Conservation (phyloP, 2,888 invertebrate genomes). For the Drosophila yooni region DNA sequence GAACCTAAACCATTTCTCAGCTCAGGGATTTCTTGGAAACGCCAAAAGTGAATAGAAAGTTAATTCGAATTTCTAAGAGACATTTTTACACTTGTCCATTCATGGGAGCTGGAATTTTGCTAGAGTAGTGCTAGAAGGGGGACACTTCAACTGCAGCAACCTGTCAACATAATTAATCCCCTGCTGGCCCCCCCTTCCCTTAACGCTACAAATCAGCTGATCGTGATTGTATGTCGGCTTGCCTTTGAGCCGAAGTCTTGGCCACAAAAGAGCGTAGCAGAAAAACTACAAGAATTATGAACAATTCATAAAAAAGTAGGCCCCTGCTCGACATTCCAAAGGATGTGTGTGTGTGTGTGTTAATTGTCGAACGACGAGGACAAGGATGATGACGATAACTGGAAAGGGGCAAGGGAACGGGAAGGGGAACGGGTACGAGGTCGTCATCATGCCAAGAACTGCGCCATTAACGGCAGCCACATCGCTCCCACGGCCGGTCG, state of each 20-base stretch:
- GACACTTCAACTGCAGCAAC: slow-evolving; percentile 63
- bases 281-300: slow-evolving; percentile 55
- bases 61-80: slow-evolving; percentile 44
- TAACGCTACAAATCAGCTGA: slow-evolving; percentile 68
- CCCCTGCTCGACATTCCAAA: slow-evolving; percentile 70
- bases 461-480: slow-evolving; percentile 68
- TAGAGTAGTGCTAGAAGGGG: slow-evolving; percentile 6
- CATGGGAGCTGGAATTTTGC: slow-evolving; percentile 18
- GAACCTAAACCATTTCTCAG: slow-evolving; percentile 16
- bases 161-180: slow-evolving; percentile 78
- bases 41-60: slow-evolving; percentile 38
- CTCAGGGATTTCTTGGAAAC: slow-evolving; percentile 37
- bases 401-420: slow-evolving; percentile 15
- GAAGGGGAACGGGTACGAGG: slow-evolving; percentile 22
- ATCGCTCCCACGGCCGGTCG: slow-evolving; percentile 67
- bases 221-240: slow-evolving; percentile 48
- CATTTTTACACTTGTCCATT: slow-evolving; percentile 43
- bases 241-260: slow-evolving; percentile 49
- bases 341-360: slow-evolving; percentile 68
- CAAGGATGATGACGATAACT: slow-evolving; percentile 20
- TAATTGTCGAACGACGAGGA: slow-evolving; percentile 63
- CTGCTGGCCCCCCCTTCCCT: slow-evolving; percentile 4
- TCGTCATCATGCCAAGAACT: slow-evolving; percentile 54
- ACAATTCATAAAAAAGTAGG: slow-evolving; percentile 75
- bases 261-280: slow-evolving; percentile 44